Evolutionary conservation across 2,113 vertebrate species (phyloP).

Genomic region (Leptocoma aspasia): DNA sequence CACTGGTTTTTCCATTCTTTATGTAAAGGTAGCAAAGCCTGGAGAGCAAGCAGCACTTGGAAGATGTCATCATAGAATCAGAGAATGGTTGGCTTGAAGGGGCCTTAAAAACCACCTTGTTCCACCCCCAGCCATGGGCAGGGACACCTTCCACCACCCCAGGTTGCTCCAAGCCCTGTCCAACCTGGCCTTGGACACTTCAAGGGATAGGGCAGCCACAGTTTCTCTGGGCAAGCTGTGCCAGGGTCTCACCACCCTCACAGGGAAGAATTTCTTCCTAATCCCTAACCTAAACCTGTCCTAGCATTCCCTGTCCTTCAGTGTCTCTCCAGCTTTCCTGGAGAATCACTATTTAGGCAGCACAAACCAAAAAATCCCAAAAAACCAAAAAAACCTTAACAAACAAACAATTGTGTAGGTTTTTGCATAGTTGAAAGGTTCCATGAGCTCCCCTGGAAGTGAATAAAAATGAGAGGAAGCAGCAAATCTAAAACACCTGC

Average conservation of each 20-base stretch:
- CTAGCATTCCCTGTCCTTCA: neutral
- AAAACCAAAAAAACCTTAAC: fast-evolving
- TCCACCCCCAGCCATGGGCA: neutral
- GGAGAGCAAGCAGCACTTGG: neutral
- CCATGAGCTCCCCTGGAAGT: neutral
- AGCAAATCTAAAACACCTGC: neutral
- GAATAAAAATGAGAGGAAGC: neutral
- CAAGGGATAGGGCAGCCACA: neutral
- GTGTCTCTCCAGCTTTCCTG: neutral
- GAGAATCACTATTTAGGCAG: neutral
- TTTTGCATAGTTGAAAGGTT: neutral
- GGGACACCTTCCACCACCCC: fast-evolving
- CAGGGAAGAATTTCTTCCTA: neutral
- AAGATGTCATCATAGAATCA: neutral
- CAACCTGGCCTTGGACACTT: neutral
- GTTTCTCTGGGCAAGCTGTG: neutral
- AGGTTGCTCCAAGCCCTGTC: fast-evolving
- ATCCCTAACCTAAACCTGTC: neutral
- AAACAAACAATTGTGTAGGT: neutral
- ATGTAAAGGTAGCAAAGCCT: neutral
- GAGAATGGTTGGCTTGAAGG: neutral
- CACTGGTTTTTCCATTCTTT: neutral
- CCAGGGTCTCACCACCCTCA: neutral
- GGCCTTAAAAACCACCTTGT: neutral
- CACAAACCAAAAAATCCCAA: neutral